Evolutionary conservation across 2,888 invertebrate species (phyloP).

Genomic region (Drepana falcataria): DNA sequence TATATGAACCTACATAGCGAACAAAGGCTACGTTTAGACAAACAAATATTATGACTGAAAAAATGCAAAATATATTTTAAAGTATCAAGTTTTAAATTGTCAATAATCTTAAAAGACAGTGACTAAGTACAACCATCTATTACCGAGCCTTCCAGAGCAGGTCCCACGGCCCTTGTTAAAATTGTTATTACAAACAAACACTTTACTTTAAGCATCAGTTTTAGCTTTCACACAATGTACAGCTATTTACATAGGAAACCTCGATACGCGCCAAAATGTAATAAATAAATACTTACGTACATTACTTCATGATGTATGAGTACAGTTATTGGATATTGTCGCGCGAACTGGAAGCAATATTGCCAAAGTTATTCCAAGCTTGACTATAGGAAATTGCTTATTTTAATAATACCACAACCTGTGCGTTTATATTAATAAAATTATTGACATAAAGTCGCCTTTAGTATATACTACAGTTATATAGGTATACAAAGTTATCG

Average conservation of each 20-base stretch:
- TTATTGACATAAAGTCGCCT: background rate
- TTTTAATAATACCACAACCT: background rate
- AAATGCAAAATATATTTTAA: no score
- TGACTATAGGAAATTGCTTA: conserved; percentile 2
- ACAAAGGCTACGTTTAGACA: no score
- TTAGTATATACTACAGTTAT: background rate
- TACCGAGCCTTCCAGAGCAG: conserved; percentile 31
- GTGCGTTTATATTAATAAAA: background rate
- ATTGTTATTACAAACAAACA: conserved; percentile 24
- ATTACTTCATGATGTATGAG: conserved; percentile 4
- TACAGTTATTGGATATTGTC: conserved; percentile 6
- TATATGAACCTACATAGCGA: no score
- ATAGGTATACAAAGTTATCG: background rate
- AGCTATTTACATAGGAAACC: background rate
- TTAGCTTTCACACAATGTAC: background rate
- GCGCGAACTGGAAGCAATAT: conserved; percentile 3
- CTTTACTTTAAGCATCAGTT: conserved; percentile 6
- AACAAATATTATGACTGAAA: no score
- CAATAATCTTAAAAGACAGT: conserved; percentile 57
- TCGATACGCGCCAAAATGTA: conserved; percentile 1
- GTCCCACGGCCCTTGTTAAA: conserved; percentile 20
- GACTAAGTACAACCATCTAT: conserved; percentile 57
- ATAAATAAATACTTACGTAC: conserved; percentile 2
- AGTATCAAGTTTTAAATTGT: conserved; percentile 29
- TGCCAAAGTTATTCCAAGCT: conserved; percentile 2